Conservation (phyloP, 2,113 vertebrate species). For the Neofelis nebulosa region DNA sequence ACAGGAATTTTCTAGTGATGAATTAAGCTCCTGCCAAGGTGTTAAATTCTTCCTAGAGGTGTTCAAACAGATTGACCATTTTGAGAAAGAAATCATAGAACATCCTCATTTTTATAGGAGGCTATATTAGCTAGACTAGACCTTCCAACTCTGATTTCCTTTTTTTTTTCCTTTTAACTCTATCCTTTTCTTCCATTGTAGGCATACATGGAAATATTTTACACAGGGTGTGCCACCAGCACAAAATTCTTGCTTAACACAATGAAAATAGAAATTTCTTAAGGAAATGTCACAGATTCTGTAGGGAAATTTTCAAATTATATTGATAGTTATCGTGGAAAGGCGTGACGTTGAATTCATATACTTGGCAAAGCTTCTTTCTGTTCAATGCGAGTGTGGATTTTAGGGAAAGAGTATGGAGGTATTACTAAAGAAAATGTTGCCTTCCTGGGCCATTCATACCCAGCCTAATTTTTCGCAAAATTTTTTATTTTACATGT, state of each 20-base stretch:
- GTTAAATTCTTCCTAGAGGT: background rate
- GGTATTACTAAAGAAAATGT: background rate
- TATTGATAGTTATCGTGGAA: background rate
- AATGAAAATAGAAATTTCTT: background rate
- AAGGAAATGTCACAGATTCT: background rate
- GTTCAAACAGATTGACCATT: background rate
- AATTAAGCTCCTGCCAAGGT: background rate
- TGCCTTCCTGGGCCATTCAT: background rate
- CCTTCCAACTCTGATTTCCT: background rate
- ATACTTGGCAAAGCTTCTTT: background rate
- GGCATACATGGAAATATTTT: background rate
- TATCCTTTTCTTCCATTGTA: background rate
- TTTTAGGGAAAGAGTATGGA: background rate
- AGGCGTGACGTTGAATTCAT: background rate
- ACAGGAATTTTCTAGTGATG: background rate
- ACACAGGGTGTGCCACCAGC: rapidly evolving
- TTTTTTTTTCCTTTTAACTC: background rate
- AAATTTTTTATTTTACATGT: background rate
- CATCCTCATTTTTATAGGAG: background rate
- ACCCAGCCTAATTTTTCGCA: background rate
- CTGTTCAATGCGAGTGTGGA: background rate
- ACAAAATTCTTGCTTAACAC: background rate
- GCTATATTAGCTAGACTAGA: background rate
- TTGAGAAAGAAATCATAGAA: background rate
- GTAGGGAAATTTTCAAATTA: background rate